These are phyloP conservation scores for Mycalesis mineus DNA, from an alignment of 2,888 invertebrate genomes.

Conservation along the genomic window DNA sequence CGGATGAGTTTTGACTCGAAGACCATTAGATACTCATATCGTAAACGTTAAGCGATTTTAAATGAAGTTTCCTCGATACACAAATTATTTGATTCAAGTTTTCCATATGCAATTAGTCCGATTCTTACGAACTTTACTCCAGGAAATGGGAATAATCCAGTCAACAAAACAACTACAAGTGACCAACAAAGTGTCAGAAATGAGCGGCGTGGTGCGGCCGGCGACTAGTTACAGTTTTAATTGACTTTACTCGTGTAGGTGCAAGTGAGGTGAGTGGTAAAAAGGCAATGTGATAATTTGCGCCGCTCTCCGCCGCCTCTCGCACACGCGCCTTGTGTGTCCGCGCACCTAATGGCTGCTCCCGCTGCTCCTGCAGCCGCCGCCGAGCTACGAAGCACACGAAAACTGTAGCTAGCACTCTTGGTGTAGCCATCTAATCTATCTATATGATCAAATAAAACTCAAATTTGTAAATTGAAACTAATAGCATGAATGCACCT, in stretches of 20 bases:
- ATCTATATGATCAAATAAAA: too few relatives aligned
- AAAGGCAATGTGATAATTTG: constrained; percentile 28
- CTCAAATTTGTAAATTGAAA: too few relatives aligned
- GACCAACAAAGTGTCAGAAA: not conserved
- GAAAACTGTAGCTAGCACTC: too few relatives aligned
- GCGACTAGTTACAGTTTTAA: constrained; percentile 16
- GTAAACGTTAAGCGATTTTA: too few relatives aligned
- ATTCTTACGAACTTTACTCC: too few relatives aligned
- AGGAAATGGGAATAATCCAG: not conserved
- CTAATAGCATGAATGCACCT: too few relatives aligned
- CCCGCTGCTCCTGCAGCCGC: not conserved
- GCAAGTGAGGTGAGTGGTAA: constrained; percentile 20
- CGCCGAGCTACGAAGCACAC: constrained; percentile 9
- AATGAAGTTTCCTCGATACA: too few relatives aligned
- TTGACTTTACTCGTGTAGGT: constrained; percentile 24
- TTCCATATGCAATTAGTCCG: too few relatives aligned
- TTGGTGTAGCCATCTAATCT: too few relatives aligned
- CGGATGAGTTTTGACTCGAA: too few relatives aligned
- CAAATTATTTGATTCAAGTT: too few relatives aligned
- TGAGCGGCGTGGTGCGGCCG: not conserved
- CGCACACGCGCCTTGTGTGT: not conserved
- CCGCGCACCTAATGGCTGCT: not conserved
- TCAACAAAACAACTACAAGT: not conserved
- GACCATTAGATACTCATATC: too few relatives aligned
- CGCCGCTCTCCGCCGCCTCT: constrained; percentile 1